Conservation (phyloP, 2,113 vertebrate species). For the Propithecus coquereli region DNA sequence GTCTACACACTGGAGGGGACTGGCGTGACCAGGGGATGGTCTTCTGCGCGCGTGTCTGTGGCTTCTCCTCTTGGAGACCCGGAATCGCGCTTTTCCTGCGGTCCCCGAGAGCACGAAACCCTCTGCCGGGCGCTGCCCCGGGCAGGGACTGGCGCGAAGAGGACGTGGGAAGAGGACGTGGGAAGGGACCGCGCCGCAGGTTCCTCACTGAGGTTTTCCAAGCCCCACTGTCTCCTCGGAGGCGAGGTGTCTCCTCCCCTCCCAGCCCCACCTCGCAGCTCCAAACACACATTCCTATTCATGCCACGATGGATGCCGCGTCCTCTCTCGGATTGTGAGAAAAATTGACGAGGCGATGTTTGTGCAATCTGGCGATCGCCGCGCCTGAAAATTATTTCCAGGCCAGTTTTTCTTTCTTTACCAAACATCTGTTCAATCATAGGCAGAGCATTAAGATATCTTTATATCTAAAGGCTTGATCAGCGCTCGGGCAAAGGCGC, state of each 20-base stretch:
- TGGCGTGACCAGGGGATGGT: neutral
- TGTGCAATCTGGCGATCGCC: constrained; percentile 2
- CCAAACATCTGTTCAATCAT: neutral
- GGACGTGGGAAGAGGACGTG: neutral
- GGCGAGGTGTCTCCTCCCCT: neutral
- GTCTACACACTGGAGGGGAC: neutral
- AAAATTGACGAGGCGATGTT: constrained; percentile 19
- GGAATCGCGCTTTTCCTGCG: neutral
- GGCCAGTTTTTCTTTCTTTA: neutral
- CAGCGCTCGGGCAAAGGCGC: neutral
- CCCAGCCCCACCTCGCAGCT: neutral
- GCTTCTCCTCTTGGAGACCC: neutral
- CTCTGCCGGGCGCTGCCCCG: neutral
- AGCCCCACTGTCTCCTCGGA: neutral
- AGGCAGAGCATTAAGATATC: neutral
- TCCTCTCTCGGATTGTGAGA: neutral
- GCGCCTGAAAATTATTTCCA: neutral
- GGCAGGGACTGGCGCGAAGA: neutral
- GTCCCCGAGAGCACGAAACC: neutral
- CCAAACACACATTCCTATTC: constrained; percentile 31
- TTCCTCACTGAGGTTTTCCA: neutral
- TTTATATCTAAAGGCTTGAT: neutral
- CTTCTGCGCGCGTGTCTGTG: neutral
- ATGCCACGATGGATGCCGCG: neutral
- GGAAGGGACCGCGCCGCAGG: neutral